Base-by-base conservation (phyloP, 2,113 vertebrate species). In the Castor canadensis region DNA sequence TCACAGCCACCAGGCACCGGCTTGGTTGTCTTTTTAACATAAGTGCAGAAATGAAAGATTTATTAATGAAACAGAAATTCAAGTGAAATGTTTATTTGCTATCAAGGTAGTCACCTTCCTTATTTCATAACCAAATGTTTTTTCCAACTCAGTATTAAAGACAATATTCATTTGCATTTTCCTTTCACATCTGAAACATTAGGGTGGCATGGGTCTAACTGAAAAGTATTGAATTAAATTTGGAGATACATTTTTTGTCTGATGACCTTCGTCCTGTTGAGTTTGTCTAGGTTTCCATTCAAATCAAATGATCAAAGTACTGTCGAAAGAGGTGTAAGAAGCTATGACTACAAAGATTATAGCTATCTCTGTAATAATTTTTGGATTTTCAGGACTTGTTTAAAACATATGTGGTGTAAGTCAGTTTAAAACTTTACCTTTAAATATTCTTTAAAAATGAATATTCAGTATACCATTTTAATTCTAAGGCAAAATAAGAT, bases 301-400 rank as follows among this genome's bases (percentile, higher is more conserved):
- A 88, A 92, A 94, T 96, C 43, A 80, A 87, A 91, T 45, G 94
- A 92, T 67, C 72, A 91, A 67, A 90, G 40, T 73, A 73, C 28
- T 54, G 4, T 9, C 22, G 45, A 75, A 13, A 95, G 10, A 89
- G 6, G 2, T 19, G 3, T 80, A 69, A 92, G 62, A 89, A 77
- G 45, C 86, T 32, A 71, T 17, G 30, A 26, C 15, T 40, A 38
- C 32, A 66, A 66, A 66, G 30, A 66, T 66, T 30, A 80, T 6
- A 28, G 26, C 52, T 54, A 76, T 92, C 75, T 80, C 69, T 80
- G 19, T 71, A 58, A 69, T 67, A 58, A 49, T 66, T 38, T 96
- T 94, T 35, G 43, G 28, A 75, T 89, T 95, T 93, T 79, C 24
- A 91, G 84, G 75, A 64, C 38, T 76, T 81, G 26, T 76, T 92